Base-by-base conservation (phyloP, 2,888 invertebrate genomes). In the Gymnosoma rotundatum region DNA sequence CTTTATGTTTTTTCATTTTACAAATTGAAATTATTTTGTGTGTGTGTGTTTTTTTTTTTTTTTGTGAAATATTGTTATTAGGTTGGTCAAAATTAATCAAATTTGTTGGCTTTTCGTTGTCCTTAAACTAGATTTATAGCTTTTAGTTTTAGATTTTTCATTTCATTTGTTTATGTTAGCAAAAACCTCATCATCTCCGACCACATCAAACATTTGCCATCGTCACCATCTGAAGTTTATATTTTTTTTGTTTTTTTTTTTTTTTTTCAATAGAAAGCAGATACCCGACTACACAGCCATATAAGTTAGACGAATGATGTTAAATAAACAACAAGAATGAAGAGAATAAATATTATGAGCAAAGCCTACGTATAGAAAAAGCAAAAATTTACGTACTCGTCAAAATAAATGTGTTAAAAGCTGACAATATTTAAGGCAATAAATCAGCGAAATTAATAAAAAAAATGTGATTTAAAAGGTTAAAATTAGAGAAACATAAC, bases 51-150 rank as follows among this genome's bases (percentile, higher is more conserved):
- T 16, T 50, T 50, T 25, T 18, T 36, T 20, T 36, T 58, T 32
- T 67, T 36, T 16, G 0, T 5, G 25, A 32, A 32, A 7, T 32
- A 6, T 32, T 7, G 12, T 7, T 12, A 2, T 12, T 42, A 12
- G 42, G 12, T 42, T 42, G 42, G 12, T 42, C 10, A 42, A 42
- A 9, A 42, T 42, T 42, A 48, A 48, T 48, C 6, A 14, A 14
- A n/a, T 48, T 16, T 48, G 45, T 16, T 14, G 14, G 14, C 7
- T 16, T 48, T 48, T 48, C 14, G n/a, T n/a, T 48, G 45, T 21
- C 54, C 54, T 54, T 54, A 54, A 54, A 48, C 45, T 48, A 48
- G 45, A 12, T 42, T 42, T 42, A 42, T 8, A 42, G 42, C 42
- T 48, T 48, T 48, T 16, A 16, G 45, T 16, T 48, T 48, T n/a